Conservation (phyloP, 2,888 invertebrate species). For the Mystacides longicornis region DNA sequence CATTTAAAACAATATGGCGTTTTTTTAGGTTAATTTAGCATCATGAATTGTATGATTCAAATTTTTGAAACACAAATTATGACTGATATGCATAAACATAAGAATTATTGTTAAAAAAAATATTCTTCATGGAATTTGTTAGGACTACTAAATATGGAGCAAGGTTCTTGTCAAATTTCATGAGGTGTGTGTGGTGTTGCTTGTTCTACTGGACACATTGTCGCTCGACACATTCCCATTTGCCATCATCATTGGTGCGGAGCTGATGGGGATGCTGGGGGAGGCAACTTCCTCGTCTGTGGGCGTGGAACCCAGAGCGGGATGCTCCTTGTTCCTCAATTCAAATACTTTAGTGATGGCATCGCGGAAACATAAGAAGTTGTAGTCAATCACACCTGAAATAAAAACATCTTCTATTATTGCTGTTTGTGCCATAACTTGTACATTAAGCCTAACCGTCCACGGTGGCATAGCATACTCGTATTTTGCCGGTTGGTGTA, state of each 20-base stretch:
- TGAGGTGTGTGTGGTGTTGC: conserved; percentile 20
- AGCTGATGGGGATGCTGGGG: conserved; percentile 37
- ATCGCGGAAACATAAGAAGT: conserved; percentile 93
- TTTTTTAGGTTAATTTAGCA: no score
- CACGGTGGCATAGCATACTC: no score
- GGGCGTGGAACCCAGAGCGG: conserved; percentile 32
- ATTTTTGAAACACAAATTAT: no score
- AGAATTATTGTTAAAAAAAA: background rate
- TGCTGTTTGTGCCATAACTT: no score
- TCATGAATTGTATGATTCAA: no score
- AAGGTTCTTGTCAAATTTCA: conserved; percentile 10
- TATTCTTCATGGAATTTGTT: background rate
- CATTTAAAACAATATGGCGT: no score
- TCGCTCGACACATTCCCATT: conserved; percentile 31
- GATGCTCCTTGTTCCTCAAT: conserved; percentile 63
- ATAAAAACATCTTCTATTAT: conserved; percentile 28
- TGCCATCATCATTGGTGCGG: conserved; percentile 29
- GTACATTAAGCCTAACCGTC: no score
- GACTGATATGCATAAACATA: background rate
- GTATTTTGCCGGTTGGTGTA: no score
- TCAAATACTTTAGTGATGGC: conserved; percentile 96
- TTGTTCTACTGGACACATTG: conserved; percentile 27
- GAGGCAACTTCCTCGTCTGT: conserved; percentile 29
- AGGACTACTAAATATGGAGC: background rate
- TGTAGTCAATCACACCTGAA: conserved; percentile 94